phyloP scores from a whole-genome alignment of 2,888 invertebrate species.

The Apamea epomidion region DNA sequence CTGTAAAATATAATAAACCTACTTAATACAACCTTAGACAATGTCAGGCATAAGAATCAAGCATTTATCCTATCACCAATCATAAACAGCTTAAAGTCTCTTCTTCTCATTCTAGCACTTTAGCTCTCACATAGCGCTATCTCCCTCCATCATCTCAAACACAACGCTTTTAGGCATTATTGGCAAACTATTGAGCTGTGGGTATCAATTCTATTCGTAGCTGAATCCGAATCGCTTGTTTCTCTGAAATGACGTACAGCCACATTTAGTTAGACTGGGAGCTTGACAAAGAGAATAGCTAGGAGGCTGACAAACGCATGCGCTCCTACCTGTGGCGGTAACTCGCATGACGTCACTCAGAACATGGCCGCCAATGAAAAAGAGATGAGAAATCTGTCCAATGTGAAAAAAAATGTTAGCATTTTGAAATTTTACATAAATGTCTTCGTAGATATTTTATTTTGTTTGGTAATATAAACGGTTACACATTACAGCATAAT shows the following conservation, averaged over 20 bases:
- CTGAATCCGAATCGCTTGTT: constrained; percentile 3
- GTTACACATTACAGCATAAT: no score
- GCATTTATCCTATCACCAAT: fast-evolving
- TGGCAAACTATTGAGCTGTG: constrained; percentile 13
- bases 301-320: neutral
- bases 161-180: constrained; percentile 8
- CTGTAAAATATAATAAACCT: neutral
- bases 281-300: constrained; percentile 41
- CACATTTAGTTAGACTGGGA: constrained; percentile 12
- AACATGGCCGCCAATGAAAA: neutral
- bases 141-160: constrained; percentile 22
- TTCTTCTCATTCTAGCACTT: constrained; percentile 10
- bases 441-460: neutral
- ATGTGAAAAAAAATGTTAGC: neutral
- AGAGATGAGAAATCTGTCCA: neutral
- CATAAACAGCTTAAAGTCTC: neutral
- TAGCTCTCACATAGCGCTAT: neutral
- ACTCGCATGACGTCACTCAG: neutral
- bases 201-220: constrained; percentile 18
- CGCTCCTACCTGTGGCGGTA: neutral
- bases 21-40: neutral
- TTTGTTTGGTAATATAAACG: no score
- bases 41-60: neutral
- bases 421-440: neutral
- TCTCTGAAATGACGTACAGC: constrained; percentile 9